Evolutionary conservation across 2,797 vertebrate genomes (phyloP).

Genomic region (Xiphorhynchus erythropygius): DNA sequence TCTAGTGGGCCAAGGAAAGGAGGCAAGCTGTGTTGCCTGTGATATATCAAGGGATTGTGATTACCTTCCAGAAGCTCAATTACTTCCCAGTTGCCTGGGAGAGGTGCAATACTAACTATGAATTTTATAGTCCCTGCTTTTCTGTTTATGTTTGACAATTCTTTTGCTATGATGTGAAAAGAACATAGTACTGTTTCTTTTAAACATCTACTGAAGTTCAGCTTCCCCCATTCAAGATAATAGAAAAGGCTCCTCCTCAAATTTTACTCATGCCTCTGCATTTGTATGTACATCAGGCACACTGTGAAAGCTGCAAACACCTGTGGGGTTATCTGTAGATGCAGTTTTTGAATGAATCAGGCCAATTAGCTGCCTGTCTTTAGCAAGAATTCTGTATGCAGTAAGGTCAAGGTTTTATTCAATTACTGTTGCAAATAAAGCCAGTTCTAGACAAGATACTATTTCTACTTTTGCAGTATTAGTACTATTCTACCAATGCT

Average conservation of each 20-base stretch:
- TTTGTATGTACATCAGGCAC: not conserved
- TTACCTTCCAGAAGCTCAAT: not conserved
- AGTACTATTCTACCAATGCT: not conserved
- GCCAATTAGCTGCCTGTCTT: not conserved
- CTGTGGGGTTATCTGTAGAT: not conserved
- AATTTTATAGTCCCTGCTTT: not conserved
- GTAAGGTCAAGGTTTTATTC: not conserved
- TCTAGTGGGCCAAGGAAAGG: not conserved
- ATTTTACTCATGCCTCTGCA: not conserved
- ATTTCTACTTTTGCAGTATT: not conserved
- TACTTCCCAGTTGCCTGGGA: not conserved
- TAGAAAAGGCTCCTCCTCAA: not conserved
- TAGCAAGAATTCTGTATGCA: not conserved
- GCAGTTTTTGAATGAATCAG: not conserved
- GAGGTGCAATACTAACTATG: not conserved
- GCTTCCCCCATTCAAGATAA: not conserved
- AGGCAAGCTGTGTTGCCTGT: not conserved
- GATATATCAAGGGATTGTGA: not conserved
- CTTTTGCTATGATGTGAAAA: not conserved
- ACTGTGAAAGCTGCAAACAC: not conserved
- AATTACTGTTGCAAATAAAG: not conserved
- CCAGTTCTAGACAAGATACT: not conserved
- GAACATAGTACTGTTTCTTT: not conserved
- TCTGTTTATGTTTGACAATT: not conserved
- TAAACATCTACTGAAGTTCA: not conserved